A percentile compares a stretch with the other conserved stretches of the same genome.
These are phyloP conservation scores for Melanostoma mellinum DNA, from an alignment of 2,888 invertebrate genomes.

Conservation along the genomic window DNA sequence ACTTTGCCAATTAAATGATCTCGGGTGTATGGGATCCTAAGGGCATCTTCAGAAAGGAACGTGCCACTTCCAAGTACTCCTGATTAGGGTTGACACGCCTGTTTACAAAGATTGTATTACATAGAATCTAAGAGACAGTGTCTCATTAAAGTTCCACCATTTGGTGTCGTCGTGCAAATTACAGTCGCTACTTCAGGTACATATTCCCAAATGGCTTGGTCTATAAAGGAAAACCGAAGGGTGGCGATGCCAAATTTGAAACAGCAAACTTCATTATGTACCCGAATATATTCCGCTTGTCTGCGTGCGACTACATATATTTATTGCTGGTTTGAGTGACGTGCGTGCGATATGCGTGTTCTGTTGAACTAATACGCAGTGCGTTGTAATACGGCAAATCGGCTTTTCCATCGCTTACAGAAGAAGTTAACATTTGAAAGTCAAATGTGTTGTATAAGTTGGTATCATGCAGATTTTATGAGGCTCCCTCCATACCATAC, in stretches of 20 bases:
- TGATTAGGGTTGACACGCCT: no score
- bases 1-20: no score
- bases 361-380: constrained; percentile 20
- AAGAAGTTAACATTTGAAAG: constrained; percentile 55
- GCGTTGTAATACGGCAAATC: constrained; percentile 24
- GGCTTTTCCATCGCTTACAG: constrained; percentile 13
- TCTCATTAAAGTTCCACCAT: constrained; percentile 5
- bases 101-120: no score
- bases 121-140: background rate
- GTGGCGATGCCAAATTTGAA: background rate
- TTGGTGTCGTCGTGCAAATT: constrained; percentile 16
- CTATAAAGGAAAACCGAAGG: constrained; percentile 2
- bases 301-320: constrained; percentile 16
- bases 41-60: no score
- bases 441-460: constrained; percentile 52
- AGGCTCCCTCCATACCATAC: background rate
- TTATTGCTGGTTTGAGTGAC: constrained; percentile 2
- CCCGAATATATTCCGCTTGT: constrained; percentile 10
- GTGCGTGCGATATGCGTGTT: constrained; percentile 44
- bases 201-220: background rate
- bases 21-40: no score
- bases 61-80: no score
- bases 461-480: constrained; percentile 56
- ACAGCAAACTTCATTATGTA: constrained; percentile 40
- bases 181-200: background rate